These are phyloP conservation scores for Steatocranus sp. DNA, from an alignment of 2,797 vertebrate genomes.

Conservation along the genomic window DNA sequence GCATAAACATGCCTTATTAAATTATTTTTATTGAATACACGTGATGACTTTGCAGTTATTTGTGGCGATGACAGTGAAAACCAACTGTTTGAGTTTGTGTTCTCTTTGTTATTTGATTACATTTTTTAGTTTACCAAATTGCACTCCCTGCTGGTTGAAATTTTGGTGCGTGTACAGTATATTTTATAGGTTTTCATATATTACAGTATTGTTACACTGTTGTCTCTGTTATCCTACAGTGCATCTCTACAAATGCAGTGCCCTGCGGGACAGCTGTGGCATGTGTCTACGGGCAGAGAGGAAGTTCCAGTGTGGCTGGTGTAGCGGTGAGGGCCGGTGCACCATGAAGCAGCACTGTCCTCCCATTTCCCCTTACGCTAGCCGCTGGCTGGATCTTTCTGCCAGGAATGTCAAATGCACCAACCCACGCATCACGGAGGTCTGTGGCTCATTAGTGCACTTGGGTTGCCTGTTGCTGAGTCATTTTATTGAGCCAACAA, in stretches of 20 bases:
- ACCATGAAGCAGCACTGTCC: slow-evolving; percentile 86
- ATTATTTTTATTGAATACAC: not conserved
- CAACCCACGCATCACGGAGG: slow-evolving; percentile 93
- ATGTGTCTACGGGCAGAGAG: slow-evolving; percentile 90
- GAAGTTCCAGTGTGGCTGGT: slow-evolving; percentile 94
- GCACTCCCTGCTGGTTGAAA: not conserved
- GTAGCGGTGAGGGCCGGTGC: slow-evolving; percentile 83
- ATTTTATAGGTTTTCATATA: not conserved
- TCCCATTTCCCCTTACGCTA: slow-evolving; percentile 59
- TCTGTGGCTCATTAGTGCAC: slow-evolving; percentile 44
- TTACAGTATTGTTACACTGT: not conserved
- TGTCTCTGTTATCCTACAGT: slow-evolving; percentile 70
- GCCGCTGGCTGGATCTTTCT: slow-evolving; percentile 88
- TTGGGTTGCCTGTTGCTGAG: not conserved
- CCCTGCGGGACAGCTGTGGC: slow-evolving; percentile 94
- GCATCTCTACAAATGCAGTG: slow-evolving; percentile 93
- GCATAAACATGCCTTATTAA: not conserved
- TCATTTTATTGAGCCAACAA: not conserved
- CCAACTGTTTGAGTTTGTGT: not conserved
- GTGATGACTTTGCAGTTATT: not conserved
- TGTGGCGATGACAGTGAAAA: not conserved
- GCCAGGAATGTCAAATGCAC: slow-evolving; percentile 88
- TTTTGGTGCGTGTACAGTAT: not conserved
- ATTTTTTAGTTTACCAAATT: not conserved
- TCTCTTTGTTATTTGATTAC: not conserved